A percentile compares a stretch with the other conserved stretches of the same genome.
Evolutionary conservation across 2,888 invertebrate species (phyloP).

Genomic region (Thymelicus sylvestris): DNA sequence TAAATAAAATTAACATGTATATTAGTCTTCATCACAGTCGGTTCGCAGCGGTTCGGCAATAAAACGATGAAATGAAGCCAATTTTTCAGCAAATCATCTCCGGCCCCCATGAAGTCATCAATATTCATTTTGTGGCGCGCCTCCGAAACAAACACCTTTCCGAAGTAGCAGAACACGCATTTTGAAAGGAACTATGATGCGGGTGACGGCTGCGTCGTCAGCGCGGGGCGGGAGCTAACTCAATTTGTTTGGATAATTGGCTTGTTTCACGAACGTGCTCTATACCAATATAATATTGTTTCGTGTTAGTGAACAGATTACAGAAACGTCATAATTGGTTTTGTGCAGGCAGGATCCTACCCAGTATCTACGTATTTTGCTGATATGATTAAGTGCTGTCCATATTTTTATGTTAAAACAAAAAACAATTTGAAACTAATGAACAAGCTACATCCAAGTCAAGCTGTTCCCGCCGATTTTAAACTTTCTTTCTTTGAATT

Average conservation of each 20-base stretch:
- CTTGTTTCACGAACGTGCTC: constrained; percentile 70
- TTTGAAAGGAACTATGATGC: constrained; percentile 73
- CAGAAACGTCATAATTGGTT: constrained; percentile 46
- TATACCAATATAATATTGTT: constrained; percentile 59
- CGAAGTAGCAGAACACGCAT: constrained; percentile 67
- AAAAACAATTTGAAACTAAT: too few relatives aligned
- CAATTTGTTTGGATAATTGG: constrained; percentile 81
- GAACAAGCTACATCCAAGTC: too few relatives aligned
- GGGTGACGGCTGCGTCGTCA: constrained; percentile 45
- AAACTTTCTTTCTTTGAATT: too few relatives aligned
- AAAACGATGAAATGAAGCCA: constrained; percentile 83
- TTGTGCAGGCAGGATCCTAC: constrained; percentile 29
- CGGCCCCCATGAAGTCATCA: constrained; percentile 81
- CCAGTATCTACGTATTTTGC: not conserved
- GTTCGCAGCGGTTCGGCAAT: constrained; percentile 73
- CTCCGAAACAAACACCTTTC: constrained; percentile 82
- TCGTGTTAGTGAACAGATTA: constrained; percentile 48
- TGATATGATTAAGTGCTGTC: not conserved
- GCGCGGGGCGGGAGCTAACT: constrained; percentile 57
- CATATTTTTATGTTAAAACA: too few relatives aligned
- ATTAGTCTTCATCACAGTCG: constrained; percentile 81
- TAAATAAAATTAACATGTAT: constrained; percentile 78
- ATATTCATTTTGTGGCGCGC: constrained; percentile 82
- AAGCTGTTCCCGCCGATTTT: too few relatives aligned
- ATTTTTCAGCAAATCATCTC: constrained; percentile 84